Conservation (phyloP, 2,888 invertebrate genomes). For the Ichneumoninae sp. region DNA sequence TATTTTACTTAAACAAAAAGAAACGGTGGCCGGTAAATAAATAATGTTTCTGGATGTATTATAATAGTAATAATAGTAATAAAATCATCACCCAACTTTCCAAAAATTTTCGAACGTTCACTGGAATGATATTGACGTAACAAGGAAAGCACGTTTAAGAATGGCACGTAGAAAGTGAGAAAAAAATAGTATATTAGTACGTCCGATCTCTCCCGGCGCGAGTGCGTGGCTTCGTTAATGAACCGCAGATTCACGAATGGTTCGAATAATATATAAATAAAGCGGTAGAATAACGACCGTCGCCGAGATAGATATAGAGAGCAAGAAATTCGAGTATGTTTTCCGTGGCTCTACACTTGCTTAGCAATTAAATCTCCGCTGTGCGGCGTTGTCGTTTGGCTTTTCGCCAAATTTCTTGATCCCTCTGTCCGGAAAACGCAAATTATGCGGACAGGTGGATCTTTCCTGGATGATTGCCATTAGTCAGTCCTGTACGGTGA, state of each 20-base stretch:
- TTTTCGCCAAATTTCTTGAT: constrained; percentile 46
- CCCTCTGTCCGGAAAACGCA: constrained; percentile 23
- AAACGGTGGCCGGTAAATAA: no score
- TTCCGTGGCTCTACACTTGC: constrained; percentile 38
- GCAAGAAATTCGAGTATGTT: constrained; percentile 29
- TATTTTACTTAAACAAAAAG: no score
- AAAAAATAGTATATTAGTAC: neutral
- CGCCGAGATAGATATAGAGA: constrained; percentile 3
- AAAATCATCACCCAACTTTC: no score
- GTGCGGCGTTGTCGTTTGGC: constrained; percentile 37
- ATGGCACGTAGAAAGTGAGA: neutral
- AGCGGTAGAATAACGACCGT: neutral
- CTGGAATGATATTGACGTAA: neutral
- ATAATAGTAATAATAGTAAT: no score
- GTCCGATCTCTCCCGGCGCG: constrained; percentile 32
- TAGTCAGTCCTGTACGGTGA: constrained; percentile 42
- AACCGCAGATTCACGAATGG: constrained; percentile 26
- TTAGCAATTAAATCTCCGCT: constrained; percentile 60
- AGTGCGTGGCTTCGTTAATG: constrained; percentile 42
- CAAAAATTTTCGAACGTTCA: neutral
- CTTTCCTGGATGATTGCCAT: constrained; percentile 54
- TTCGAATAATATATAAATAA: constrained; percentile 27
- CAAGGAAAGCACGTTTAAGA: neutral
- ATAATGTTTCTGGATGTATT: no score
- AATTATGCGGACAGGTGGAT: constrained; percentile 62